Conservation (phyloP, 2,797 vertebrate species). For the Hipposideros larvatus region DNA sequence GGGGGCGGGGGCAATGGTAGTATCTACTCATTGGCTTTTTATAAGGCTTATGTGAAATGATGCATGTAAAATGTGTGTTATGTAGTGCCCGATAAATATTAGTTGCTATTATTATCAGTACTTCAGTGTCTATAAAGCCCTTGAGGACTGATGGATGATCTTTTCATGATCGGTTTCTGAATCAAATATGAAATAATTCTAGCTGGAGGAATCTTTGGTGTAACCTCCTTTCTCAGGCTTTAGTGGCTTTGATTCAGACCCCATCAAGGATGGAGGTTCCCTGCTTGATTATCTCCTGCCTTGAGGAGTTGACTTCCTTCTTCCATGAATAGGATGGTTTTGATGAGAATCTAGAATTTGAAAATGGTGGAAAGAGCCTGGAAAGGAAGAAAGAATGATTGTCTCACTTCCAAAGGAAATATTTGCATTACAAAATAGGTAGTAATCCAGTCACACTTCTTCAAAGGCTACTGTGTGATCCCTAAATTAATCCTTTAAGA, state of each 20-base stretch:
- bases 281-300: not conserved
- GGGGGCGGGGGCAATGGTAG: not conserved
- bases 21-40: not conserved
- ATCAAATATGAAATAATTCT: slow-evolving; percentile 37
- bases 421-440: not conserved
- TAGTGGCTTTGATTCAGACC: slow-evolving; percentile 22
- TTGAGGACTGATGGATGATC: not conserved
- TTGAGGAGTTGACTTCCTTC: not conserved
- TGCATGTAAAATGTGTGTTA: not conserved
- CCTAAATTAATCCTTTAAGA: slow-evolving; percentile 52
- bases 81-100: not conserved
- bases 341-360: slow-evolving; percentile 59
- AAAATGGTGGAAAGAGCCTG: slow-evolving; percentile 32
- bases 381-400: slow-evolving; percentile 6
- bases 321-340: slow-evolving; percentile 39
- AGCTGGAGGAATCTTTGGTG: not conserved
- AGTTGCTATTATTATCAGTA: not conserved
- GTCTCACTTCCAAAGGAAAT: not conserved
- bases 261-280: not conserved
- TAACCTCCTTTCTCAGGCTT: not conserved
- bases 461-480: slow-evolving; percentile 43
- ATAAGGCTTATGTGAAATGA: not conserved
- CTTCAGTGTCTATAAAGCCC: not conserved
- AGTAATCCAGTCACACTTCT: slow-evolving; percentile 23
- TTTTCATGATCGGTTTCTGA: slow-evolving; percentile 51